A percentile compares a stretch with the other conserved stretches of the same genome.
Evolutionary conservation across 2,797 vertebrate species (phyloP).

Genomic region (Serranus cabrilla): DNA sequence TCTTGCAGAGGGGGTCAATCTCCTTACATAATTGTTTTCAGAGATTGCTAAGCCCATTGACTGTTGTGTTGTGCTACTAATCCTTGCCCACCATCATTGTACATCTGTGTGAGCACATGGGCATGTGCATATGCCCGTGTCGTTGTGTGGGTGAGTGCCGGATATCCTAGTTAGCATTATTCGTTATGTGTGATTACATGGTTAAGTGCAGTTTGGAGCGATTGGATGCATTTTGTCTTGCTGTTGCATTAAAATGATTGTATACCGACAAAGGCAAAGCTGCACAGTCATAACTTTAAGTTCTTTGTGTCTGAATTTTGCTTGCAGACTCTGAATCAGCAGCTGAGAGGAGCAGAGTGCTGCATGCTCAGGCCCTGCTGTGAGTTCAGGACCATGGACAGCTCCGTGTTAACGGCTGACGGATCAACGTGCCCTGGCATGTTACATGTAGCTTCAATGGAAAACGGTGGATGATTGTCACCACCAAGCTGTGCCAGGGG

Average conservation of each 20-base stretch:
- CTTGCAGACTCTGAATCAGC: conserved; percentile 8
- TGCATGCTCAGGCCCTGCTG: conserved; percentile 35
- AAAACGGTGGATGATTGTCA: conserved; percentile 51
- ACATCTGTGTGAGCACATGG: conserved; percentile 56
- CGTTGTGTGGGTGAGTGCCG: conserved; percentile 28
- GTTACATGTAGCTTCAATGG: conserved; percentile 35
- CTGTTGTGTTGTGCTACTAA: conserved; percentile 75
- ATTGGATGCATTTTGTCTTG: neutral
- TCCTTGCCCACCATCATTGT: conserved; percentile 76
- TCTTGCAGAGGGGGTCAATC: conserved; percentile 68
- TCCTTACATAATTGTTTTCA: conserved; percentile 80
- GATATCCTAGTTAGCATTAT: conserved; percentile 35
- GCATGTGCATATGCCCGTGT: conserved; percentile 35
- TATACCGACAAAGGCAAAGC: neutral
- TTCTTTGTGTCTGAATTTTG: neutral
- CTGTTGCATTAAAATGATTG: neutral
- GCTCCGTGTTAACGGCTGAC: conserved; percentile 49
- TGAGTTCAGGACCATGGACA: conserved; percentile 83
- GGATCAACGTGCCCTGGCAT: conserved; percentile 36
- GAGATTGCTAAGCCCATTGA: conserved; percentile 78
- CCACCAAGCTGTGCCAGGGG: conserved; percentile 57
- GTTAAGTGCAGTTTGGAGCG: conserved; percentile 3
- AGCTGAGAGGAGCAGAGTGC: conserved; percentile 4
- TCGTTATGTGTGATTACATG: neutral
- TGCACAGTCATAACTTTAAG: neutral